Evolutionary conservation across 2,113 vertebrate species (phyloP).

Genomic region (Dasypus novemcinctus): DNA sequence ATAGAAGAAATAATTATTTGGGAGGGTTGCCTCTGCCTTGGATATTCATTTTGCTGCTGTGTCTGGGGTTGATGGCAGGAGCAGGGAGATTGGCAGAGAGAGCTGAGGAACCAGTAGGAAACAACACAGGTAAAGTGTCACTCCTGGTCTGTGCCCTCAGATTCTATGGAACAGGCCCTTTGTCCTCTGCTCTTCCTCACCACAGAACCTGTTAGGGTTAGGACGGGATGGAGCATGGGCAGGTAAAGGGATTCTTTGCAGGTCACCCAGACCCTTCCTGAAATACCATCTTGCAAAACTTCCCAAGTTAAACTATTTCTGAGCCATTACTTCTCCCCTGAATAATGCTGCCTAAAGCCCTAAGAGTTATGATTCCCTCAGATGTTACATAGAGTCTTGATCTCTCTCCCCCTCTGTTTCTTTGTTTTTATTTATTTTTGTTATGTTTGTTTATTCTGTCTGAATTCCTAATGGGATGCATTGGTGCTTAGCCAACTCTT

Average conservation of each 20-base stretch:
- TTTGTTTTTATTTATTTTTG: not conserved
- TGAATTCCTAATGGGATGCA: not conserved
- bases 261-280: not conserved
- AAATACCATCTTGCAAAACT: not conserved
- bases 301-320: too few species aligned
- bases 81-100: not conserved
- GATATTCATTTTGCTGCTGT: not conserved
- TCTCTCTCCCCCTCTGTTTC: not conserved
- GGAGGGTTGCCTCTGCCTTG: not conserved
- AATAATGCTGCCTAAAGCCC: not conserved
- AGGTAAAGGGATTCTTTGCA: not conserved
- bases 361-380: not conserved
- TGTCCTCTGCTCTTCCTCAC: not conserved
- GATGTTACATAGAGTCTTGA: not conserved
- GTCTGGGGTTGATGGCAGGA: not conserved
- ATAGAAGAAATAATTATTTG: not conserved
- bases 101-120: fast-evolving
- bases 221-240: not conserved
- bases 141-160: not conserved
- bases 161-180: not conserved
- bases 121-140: fast-evolving
- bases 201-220: not conserved
- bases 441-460: not conserved
- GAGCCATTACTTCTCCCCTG: not conserved
- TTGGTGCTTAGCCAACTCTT: not conserved